Base-by-base conservation (phyloP, 2,113 vertebrate species). In the Coreoperca whiteheadi region DNA sequence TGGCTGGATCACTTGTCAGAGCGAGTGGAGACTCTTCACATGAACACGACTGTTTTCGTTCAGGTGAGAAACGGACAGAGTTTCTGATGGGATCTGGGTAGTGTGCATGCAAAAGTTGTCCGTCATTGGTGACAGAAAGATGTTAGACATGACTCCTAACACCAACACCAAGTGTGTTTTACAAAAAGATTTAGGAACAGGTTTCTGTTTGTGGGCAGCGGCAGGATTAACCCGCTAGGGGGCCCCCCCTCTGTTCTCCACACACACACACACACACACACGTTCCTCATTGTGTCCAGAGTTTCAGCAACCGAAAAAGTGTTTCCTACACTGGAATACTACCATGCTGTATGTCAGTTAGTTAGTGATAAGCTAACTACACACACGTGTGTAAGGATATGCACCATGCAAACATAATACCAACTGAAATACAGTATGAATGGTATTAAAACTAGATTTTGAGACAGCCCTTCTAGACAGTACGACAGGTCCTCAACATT, bases 31-130 rank as follows among this genome's bases (percentile, higher is more conserved):
- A 94, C 90, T 9, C 93, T 96, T 57, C 94, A 96, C 54, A 92
- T 96, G 92, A 96, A 95, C 92, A 95, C 95, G 0, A 53, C 87
- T 0, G 93, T 96, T 48, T 96, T 96, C 80, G 75, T 96, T 77
- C 95, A 96, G 95, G 96, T 96, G 43, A 89, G 71, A 54, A 21
- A n/a, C 3, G 0, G 15, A 63, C 7, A 14, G 21, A 46, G 18
- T 28, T 64, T 37, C 20, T 61, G 2, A 57, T 39, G 28, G 30
- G 34, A 32, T 39, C 50, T 46, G 12, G 51, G 23, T 57, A 14
- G 60, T 23, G 34, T 66, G 6, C 5, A 15, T 51, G 21, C 23
- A 23, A 34, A 34, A 34, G 32, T 34, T 34, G 32, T 3, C 32
- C 4, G 32, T 25, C 32, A 4, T 6, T 39, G 8, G 4, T 14